Percentiles rank a stretch among this genome's conserved stretches.
phyloP scores from a whole-genome alignment of 2,113 vertebrate species.

The Heptranchias perlo region DNA sequence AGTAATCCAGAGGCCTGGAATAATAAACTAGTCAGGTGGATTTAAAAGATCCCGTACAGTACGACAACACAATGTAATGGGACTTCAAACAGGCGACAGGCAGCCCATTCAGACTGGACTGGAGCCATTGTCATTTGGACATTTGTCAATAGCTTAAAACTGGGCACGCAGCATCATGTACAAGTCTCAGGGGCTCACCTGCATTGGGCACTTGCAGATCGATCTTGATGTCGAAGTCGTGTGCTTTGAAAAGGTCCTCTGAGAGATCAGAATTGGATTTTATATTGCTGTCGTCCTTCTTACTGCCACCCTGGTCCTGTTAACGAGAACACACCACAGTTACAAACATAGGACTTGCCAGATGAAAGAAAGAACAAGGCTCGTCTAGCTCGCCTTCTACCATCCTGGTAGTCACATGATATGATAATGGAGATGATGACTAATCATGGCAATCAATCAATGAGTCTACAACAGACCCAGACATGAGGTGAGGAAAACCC shows the following conservation, averaged over 20 bases:
- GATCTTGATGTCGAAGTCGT: constrained; percentile 98
- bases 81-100: not conserved
- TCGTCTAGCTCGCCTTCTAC: no score
- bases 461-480: not conserved
- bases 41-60: not conserved
- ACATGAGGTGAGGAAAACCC: not conserved
- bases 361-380: not conserved
- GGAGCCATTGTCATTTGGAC: not conserved
- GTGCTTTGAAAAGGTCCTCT: constrained; percentile 97
- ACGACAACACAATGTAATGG: no score
- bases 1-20: not conserved
- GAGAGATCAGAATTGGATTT: constrained; percentile 92
- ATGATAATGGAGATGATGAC: not conserved
- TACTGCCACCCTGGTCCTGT: constrained; percentile 70
- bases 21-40: not conserved
- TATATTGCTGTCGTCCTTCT: constrained; percentile 82
- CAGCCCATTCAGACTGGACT: not conserved
- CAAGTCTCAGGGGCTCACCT: constrained; percentile 59
- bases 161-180: not conserved
- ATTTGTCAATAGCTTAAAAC: not conserved
- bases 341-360: not conserved
- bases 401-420: not conserved
- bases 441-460: not conserved
- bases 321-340: not conserved
- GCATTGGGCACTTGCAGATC: constrained; percentile 97